Base-by-base conservation (phyloP, 1,140 invertebrate species). In the Bombus cullumanus region DNA sequence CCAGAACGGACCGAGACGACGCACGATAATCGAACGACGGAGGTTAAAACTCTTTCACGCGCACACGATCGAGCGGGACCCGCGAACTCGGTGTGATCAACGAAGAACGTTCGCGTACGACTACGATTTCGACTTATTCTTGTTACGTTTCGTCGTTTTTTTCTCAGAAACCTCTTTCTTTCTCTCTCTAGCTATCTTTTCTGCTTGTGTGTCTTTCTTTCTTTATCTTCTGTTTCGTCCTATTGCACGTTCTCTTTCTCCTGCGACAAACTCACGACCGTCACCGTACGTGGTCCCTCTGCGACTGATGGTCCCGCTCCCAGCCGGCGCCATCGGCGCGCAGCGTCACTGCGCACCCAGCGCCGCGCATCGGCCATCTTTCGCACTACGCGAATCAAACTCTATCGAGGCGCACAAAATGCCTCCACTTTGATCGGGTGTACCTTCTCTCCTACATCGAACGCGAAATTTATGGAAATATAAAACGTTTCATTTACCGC, bases 271-370 rank as follows among this genome's bases (percentile, higher is more conserved):
- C 64, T 79, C 68, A 82, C 90, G 71, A 90, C 91, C 90, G 89
- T 69, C 91, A 90, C 92, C 88, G 91, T 91, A 90, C 93, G 93
- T 94, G 92, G 92, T 93, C 88, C 88, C 90, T 84, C 83, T 92
- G 90, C 92, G 93, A 94, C 94, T 94, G 93, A 92, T 86, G 92
- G 83, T 87, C 87, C 87, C 88, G 90, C 86, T 84, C 69, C 74
- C 64, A 85, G 81, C 86, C 90, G 90, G 89, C 91, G 91, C 92
- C 86, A 89, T 87, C 88, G 81, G 80, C 87, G 78, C 80, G 81
- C 86, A 92, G 91, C 93, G 92, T 90, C 89, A 90, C 69, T 83
- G 73, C 85, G 77, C 86, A 88, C 37, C 47, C 76, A 80, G 79
- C 88, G 73, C 83, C 86, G 73, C 82, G 72, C 80, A 80, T 31